A percentile compares a stretch with the other conserved stretches of the same genome.
Conservation (phyloP, 2,888 invertebrate genomes). For the Hedya salicella region DNA sequence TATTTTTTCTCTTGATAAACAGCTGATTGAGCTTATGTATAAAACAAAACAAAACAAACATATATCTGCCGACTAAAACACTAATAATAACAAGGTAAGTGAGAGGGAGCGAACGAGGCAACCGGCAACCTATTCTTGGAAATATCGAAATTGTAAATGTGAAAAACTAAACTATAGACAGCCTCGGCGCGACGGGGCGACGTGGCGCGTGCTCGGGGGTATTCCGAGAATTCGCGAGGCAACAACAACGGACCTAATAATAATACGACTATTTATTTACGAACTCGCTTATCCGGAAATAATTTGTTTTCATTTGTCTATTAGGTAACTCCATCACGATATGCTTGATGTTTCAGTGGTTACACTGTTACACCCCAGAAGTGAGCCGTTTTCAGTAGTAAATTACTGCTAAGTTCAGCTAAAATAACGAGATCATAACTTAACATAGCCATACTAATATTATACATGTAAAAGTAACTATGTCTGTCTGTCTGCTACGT, state of each 20-base stretch:
- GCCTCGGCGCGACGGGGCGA: constrained; percentile 52
- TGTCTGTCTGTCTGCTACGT: too few relatives aligned
- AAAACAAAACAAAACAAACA: constrained; percentile 12
- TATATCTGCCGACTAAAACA: constrained; percentile 28
- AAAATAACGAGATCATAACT: too few relatives aligned
- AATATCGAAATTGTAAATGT: constrained; percentile 73
- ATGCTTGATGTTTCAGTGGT: neutral
- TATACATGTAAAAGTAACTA: too few relatives aligned
- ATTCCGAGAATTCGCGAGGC: constrained; percentile 69
- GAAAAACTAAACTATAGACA: constrained; percentile 64
- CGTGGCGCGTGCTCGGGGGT: constrained; percentile 70
- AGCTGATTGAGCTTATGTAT: neutral
- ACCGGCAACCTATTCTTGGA: constrained; percentile 62
- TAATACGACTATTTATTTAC: constrained; percentile 43
- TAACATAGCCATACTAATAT: too few relatives aligned
- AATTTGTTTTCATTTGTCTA: constrained; percentile 2
- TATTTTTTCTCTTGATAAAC: too few relatives aligned
- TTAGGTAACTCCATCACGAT: neutral
- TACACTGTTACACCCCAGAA: too few relatives aligned
- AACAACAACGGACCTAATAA: constrained; percentile 62
- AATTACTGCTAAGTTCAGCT: too few relatives aligned
- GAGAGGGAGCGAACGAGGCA: constrained; percentile 54
- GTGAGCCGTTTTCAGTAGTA: too few relatives aligned
- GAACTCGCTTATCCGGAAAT: constrained; percentile 35
- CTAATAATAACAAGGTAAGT: constrained; percentile 50